Evolutionary conservation across 2,888 invertebrate species (phyloP).

Genomic region (Bugulina stolonifera): DNA sequence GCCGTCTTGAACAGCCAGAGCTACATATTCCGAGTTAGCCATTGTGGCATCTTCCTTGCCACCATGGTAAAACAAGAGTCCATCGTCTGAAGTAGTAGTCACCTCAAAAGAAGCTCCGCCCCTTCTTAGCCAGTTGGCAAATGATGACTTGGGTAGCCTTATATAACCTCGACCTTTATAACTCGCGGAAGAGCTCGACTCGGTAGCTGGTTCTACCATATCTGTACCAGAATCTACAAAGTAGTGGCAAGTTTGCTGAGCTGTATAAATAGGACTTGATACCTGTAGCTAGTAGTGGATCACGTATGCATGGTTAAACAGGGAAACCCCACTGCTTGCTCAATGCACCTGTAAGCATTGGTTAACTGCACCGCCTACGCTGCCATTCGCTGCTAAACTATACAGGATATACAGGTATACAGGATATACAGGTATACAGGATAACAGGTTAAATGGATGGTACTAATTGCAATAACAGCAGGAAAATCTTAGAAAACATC

Average conservation of each 20-base stretch:
- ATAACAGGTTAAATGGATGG: no score
- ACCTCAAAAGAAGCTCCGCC: slow-evolving; percentile 20
- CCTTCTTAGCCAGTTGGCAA: neutral
- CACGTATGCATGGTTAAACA: no score
- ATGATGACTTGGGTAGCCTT: slow-evolving; percentile 12
- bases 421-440: no score
- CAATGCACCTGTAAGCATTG: no score
- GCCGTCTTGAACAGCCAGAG: slow-evolving; percentile 9
- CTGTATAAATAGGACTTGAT: neutral
- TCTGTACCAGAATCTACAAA: neutral
- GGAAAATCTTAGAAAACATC: no score
- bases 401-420: no score
- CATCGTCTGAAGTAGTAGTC: neutral
- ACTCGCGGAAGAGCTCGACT: neutral
- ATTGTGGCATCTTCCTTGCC: neutral
- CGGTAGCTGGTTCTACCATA: neutral
- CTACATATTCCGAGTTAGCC: slow-evolving; percentile 7
- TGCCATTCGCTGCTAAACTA: no score
- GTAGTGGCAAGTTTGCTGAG: neutral
- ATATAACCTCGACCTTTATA: slow-evolving; percentile 4
- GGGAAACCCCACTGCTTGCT: no score
- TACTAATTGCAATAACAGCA: no score
- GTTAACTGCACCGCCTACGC: no score
- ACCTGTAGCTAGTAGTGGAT: neutral
- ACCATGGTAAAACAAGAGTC: slow-evolving; percentile 9